Conservation (phyloP, 2,113 vertebrate genomes). For the Panthera uncia region DNA sequence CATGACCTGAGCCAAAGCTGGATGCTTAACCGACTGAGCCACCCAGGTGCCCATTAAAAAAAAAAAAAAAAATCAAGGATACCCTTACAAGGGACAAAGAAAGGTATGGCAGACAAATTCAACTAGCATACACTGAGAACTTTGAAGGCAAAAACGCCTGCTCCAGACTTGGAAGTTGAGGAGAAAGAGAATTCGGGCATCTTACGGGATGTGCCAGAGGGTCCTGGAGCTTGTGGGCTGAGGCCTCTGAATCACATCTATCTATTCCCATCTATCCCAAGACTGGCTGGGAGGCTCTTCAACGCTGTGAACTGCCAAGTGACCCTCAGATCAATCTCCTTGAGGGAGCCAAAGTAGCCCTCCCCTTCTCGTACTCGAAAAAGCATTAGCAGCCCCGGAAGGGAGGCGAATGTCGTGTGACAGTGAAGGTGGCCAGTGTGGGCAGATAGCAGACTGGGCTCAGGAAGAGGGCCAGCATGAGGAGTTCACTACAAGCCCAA, state of each 20-base stretch:
- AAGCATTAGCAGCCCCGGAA: background rate
- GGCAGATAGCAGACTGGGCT: background rate
- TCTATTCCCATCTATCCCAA: background rate
- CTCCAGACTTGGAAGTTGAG: background rate
- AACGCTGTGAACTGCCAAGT: background rate
- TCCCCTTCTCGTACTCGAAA: background rate
- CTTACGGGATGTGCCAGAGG: background rate
- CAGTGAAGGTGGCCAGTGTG: too few relatives aligned
- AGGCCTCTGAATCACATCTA: background rate
- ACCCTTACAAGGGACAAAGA: background rate
- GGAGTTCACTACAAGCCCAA: background rate
- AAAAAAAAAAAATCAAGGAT: background rate
- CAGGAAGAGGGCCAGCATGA: background rate
- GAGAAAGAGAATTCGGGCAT: background rate
- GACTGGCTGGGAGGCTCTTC: background rate
- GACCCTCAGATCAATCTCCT: background rate
- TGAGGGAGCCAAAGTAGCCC: background rate
- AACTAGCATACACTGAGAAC: background rate
- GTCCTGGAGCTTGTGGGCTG: too few relatives aligned
- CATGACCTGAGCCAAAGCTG: too few relatives aligned
- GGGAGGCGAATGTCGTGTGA: background rate
- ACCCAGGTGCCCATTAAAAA: too few relatives aligned
- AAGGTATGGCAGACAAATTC: background rate
- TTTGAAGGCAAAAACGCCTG: background rate
- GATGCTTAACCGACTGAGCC: too few relatives aligned